Evolutionary conservation across 2,888 invertebrate species (phyloP).

Genomic region (Azorinus chamasolen): DNA sequence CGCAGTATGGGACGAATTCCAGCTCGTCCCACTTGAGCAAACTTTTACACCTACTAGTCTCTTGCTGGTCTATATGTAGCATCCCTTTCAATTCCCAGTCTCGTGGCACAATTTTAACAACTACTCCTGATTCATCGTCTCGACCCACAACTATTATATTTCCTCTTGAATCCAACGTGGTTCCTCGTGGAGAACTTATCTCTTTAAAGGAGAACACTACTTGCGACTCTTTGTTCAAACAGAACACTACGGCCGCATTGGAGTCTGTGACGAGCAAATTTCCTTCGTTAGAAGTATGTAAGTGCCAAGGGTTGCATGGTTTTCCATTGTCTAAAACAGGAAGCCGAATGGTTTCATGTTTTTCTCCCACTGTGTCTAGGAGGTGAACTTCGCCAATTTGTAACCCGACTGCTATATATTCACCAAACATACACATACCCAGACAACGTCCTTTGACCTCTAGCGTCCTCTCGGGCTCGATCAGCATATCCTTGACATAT

Average conservation of each 20-base stretch:
- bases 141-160: slow-evolving; percentile 49
- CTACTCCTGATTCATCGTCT: slow-evolving; percentile 38
- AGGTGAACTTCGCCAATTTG: slow-evolving; percentile 52
- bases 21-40: slow-evolving; percentile 51
- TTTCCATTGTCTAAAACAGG: slow-evolving; percentile 28
- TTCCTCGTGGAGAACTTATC: slow-evolving; percentile 46
- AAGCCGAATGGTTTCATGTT: slow-evolving; percentile 31
- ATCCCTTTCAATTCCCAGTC: slow-evolving; percentile 42
- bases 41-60: slow-evolving; percentile 12
- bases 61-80: slow-evolving; percentile 33
- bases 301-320: slow-evolving; percentile 57
- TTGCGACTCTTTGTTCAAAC: slow-evolving; percentile 43
- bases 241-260: slow-evolving; percentile 34
- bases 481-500: slow-evolving; percentile 48
- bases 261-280: slow-evolving; percentile 54
- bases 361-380: slow-evolving; percentile 32
- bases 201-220: slow-evolving; percentile 37
- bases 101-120: slow-evolving; percentile 27
- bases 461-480: slow-evolving; percentile 35
- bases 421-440: slow-evolving; percentile 39
- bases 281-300: slow-evolving; percentile 29
- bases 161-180: slow-evolving; percentile 35
- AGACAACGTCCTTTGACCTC: slow-evolving; percentile 53
- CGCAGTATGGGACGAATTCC: slow-evolving; percentile 59
- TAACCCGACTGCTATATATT: slow-evolving; percentile 44